Conservation (phyloP, 1,140 invertebrate species). For the Leptopilina boulardi region DNA sequence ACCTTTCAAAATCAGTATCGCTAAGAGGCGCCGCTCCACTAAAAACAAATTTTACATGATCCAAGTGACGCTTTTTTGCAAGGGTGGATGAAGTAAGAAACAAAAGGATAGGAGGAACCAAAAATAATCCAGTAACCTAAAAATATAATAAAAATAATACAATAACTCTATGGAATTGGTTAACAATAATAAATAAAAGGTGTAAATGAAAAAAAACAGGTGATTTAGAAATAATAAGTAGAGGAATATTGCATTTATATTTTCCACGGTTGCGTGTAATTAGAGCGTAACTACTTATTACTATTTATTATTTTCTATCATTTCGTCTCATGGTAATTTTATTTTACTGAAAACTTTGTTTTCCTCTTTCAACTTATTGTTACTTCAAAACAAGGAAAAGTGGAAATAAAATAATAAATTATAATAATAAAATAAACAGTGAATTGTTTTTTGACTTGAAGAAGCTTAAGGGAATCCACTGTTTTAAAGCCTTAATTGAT, state of each 20-base stretch:
- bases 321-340: too few relatives aligned
- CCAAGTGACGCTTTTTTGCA: constrained; percentile 67
- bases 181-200: background rate
- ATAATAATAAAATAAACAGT: too few relatives aligned
- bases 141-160: constrained; percentile 39
- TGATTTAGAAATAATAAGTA: background rate
- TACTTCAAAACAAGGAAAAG: too few relatives aligned
- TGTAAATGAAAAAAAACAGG: background rate
- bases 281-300: too few relatives aligned
- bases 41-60: constrained; percentile 68
- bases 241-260: background rate
- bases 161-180: background rate
- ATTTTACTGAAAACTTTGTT: too few relatives aligned
- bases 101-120: constrained; percentile 75
- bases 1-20: constrained; percentile 72
- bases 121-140: constrained; percentile 66
- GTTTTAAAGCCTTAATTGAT: too few relatives aligned
- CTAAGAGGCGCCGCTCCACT: constrained; percentile 78
- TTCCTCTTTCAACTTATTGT: too few relatives aligned
- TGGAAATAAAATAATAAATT: too few relatives aligned
- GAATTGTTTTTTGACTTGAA: too few relatives aligned
- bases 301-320: too few relatives aligned
- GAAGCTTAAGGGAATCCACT: too few relatives aligned
- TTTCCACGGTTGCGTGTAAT: too few relatives aligned
- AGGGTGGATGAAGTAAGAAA: constrained; percentile 75